phyloP scores from a whole-genome alignment of 35 echinoderm and acorn worm species.

The Stichopus chloronotus region DNA sequence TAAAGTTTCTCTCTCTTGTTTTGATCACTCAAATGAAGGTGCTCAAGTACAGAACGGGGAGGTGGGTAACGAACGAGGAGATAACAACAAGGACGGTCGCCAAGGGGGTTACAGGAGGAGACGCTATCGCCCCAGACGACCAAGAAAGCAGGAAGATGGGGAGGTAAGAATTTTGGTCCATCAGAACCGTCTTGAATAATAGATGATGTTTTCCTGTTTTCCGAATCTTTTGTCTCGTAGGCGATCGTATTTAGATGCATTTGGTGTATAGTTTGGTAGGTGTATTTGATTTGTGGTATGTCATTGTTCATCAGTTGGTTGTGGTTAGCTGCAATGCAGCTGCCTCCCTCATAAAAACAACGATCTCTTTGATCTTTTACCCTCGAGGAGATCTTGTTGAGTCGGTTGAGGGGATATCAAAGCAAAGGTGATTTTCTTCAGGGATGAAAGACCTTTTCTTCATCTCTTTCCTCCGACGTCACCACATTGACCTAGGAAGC shows the following conservation, averaged over 20 bases:
- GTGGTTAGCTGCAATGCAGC: not conserved
- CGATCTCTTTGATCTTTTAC: not conserved
- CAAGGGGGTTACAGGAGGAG: constrained; percentile 51
- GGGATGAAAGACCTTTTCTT: not conserved
- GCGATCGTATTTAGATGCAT: too few species aligned
- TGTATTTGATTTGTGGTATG: too few species aligned
- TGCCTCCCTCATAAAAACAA: not conserved
- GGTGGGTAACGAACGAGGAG: constrained; percentile 55
- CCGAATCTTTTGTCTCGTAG: too few species aligned
- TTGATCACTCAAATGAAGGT: not conserved
- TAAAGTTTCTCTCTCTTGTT: too few species aligned
- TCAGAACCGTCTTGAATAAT: not conserved
- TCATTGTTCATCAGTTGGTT: too few species aligned
- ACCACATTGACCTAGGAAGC: not conserved
- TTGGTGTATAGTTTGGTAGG: too few species aligned
- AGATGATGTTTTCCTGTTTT: too few species aligned
- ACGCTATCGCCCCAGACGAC: constrained; percentile 52
- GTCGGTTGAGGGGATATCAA: constrained; percentile 26
- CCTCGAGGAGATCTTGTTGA: not conserved
- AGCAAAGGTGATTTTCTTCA: constrained; percentile 13
- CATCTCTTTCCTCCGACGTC: constrained; percentile 42
- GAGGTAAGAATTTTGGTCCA: not conserved
- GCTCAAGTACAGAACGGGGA: constrained; percentile 54
- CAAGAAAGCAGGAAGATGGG: constrained; percentile 30
- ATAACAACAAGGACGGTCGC: constrained; percentile 48